Percentiles rank a stretch among this genome's conserved stretches.
Conservation (phyloP, 2,113 vertebrate species). For the Scatophagus argus region DNA sequence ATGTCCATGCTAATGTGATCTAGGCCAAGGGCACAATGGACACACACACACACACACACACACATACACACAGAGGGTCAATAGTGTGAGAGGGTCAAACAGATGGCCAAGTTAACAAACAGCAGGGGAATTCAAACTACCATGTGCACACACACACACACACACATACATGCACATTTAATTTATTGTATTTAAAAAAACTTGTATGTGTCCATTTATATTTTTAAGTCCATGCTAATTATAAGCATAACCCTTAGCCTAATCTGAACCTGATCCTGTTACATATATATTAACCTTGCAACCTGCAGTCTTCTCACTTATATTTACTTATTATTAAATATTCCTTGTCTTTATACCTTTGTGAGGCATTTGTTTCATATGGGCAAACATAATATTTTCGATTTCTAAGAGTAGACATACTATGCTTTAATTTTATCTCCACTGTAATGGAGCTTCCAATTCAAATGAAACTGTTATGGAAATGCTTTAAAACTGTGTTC, state of each 20-base stretch:
- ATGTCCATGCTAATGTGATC: constrained; percentile 47
- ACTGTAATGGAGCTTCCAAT: no score
- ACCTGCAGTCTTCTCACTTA: not conserved
- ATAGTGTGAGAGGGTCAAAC: constrained; percentile 45
- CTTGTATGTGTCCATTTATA: not conserved
- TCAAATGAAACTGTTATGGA: no score
- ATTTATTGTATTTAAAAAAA: not conserved
- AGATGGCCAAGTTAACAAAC: constrained; percentile 57
- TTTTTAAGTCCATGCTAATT: not conserved
- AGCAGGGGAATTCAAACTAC: constrained; percentile 40
- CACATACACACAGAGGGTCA: constrained; percentile 21
- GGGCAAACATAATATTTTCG: no score
- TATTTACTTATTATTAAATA: not conserved
- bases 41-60: constrained; percentile 8
- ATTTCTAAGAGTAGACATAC: no score
- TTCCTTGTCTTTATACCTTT: not conserved
- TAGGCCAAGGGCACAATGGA: constrained; percentile 45
- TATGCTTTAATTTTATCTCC: no score
- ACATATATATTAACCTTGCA: not conserved
- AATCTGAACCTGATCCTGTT: not conserved
- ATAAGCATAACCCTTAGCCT: no score
- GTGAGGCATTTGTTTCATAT: not conserved
- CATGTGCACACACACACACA: constrained; percentile 3
- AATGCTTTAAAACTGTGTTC: no score
- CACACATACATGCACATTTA: not conserved